Conservation (phyloP, 1,140 invertebrate species). For the Drosophila oshimai region DNA sequence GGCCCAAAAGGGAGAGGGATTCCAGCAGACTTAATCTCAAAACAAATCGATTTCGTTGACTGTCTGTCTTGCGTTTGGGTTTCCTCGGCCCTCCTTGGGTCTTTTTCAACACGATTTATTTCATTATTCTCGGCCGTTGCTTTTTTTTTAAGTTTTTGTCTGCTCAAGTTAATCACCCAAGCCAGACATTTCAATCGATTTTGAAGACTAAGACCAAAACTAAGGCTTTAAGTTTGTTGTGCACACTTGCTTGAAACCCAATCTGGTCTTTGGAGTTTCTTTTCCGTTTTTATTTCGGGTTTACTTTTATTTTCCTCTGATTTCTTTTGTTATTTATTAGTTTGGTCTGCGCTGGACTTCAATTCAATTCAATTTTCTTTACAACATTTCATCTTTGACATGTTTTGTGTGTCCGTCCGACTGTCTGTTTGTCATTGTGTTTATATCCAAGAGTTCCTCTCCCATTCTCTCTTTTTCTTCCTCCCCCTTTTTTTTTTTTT, state of each 20-base stretch:
- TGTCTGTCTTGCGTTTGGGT: conserved; percentile 29
- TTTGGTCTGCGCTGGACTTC: conserved; percentile 60
- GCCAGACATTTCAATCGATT: conserved; percentile 77
- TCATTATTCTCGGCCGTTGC: conserved; percentile 59
- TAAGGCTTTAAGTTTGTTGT: conserved; percentile 46
- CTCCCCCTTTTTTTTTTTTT: conserved; percentile 68
- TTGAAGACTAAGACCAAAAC: conserved; percentile 17
- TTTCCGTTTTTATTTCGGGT: conserved; percentile 4
- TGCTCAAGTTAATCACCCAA: conserved; percentile 68
- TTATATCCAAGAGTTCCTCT: conserved; percentile 53
- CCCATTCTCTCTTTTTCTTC: conserved; percentile 8
- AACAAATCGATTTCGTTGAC: conserved; percentile 81
- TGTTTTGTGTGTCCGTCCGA: conserved; percentile 60
- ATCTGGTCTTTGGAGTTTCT: conserved; percentile 17
- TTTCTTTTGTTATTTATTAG: conserved; percentile 70
- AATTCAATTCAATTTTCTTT: conserved; percentile 79
- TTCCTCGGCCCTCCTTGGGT: conserved; percentile 15
- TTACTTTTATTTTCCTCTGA: conserved; percentile 31
- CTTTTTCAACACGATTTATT: conserved; percentile 80
- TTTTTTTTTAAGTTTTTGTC: conserved; percentile 36
- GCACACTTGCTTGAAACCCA: conserved; percentile 29
- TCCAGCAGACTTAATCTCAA: conserved; percentile 78
- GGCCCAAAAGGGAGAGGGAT: background rate
- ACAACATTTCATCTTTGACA: conserved; percentile 81
- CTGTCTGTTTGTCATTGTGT: conserved; percentile 49